Conservation (phyloP, 2,113 vertebrate species). For the Saccopteryx bilineata region DNA sequence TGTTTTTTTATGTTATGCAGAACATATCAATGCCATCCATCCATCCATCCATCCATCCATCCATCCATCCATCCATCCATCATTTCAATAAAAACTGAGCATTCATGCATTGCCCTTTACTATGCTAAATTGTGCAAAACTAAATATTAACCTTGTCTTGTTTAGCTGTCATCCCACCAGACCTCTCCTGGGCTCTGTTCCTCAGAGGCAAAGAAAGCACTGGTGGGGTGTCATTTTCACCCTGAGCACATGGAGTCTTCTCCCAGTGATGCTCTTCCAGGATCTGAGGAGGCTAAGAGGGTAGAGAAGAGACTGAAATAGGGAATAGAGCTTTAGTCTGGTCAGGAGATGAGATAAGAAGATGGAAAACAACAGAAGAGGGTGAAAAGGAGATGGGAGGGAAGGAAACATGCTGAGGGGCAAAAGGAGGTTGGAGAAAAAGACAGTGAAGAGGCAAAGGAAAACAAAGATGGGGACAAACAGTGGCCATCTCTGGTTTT, state of each 20-base stretch:
- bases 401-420: not conserved
- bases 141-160: not conserved
- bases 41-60: not conserved
- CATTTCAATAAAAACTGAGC: constrained; percentile 5
- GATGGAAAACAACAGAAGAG: constrained; percentile 24
- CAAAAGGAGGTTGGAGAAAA: not conserved
- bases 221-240: not conserved
- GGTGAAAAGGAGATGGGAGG: not conserved
- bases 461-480: not conserved
- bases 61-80: not conserved
- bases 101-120: not conserved
- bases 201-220: not conserved
- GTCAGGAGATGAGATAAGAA: not conserved
- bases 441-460: not conserved
- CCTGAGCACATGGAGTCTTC: not conserved
- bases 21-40: not conserved
- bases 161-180: not conserved
- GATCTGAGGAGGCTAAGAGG: not conserved
- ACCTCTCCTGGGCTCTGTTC: not conserved
- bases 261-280: not conserved
- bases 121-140: not conserved
- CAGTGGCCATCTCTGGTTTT: not conserved
- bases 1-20: constrained; percentile 21
- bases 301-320: not conserved
- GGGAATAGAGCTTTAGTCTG: not conserved